A percentile compares a stretch with the other conserved stretches of the same genome.
Conservation (phyloP, 2,113 vertebrate genomes). For the Planiliza haematocheilus region DNA sequence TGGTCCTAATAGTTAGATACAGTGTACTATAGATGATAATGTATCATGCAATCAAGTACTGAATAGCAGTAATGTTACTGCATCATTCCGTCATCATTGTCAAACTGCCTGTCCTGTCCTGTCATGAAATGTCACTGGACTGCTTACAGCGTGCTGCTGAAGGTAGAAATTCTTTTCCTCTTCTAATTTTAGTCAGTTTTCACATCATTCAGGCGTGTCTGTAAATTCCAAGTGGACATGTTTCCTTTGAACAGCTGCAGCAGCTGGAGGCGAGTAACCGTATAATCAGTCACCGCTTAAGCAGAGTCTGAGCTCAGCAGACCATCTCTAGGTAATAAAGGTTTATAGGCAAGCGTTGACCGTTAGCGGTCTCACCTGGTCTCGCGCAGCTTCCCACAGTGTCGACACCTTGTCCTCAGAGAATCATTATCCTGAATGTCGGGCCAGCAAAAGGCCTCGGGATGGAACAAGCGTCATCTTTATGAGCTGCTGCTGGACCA, state of each 20-base stretch:
- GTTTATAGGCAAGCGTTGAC: conserved; percentile 24
- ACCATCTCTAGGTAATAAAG: conserved; percentile 23
- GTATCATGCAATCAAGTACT: no score
- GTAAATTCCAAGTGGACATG: neutral
- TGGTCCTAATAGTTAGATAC: no score
- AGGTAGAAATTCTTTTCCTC: neutral
- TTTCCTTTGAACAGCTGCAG: neutral
- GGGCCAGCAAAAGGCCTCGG: conserved; percentile 3
- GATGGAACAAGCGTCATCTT: conserved; percentile 5
- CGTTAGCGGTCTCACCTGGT: neutral
- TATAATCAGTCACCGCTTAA: neutral
- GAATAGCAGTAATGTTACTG: no score
- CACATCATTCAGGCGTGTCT: neutral
- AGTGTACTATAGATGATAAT: no score
- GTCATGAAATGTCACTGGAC: neutral
- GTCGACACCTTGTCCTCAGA: conserved; percentile 20
- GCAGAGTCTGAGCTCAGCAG: neutral
- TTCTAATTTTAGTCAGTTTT: neutral
- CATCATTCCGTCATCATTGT: no score
- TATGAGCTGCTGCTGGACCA: conserved; percentile 7
- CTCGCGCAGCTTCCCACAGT: neutral
- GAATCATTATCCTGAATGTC: conserved; percentile 38
- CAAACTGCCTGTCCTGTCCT: no score
- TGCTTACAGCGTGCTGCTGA: neutral
- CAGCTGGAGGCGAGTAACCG: neutral